These are phyloP conservation scores for Cataglyphis cursor DNA, from an alignment of 2,888 invertebrate genomes.

Conservation along the genomic window DNA sequence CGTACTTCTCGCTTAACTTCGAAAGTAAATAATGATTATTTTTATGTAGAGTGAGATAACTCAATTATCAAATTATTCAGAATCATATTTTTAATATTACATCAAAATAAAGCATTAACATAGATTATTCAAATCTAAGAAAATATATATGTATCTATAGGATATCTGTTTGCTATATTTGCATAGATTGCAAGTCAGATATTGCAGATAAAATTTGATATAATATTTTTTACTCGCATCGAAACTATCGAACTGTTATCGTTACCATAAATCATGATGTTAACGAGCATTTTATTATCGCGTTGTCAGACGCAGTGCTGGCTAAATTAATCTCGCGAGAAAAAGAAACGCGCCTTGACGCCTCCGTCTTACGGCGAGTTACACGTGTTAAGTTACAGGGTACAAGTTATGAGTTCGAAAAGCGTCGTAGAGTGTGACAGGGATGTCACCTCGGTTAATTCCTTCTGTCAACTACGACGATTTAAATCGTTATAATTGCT, in stretches of 20 bases:
- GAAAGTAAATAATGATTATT: neutral
- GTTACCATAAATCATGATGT: slow-evolving; percentile 30
- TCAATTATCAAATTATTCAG: neutral
- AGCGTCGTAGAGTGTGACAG: slow-evolving; percentile 74
- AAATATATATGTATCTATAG: neutral
- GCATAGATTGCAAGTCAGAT: neutral
- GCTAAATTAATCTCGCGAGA: slow-evolving; percentile 72
- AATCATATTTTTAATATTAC: neutral
- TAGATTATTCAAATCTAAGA: neutral
- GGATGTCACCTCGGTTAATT: slow-evolving; percentile 80
- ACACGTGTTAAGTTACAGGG: slow-evolving; percentile 78
- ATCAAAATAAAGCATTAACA: neutral
- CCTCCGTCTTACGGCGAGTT: slow-evolving; percentile 61
- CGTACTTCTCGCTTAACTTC: neutral
- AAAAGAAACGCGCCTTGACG: slow-evolving; percentile 46
- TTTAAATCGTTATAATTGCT: slow-evolving; percentile 42
- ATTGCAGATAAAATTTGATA: neutral
- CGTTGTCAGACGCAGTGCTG: slow-evolving; percentile 29
- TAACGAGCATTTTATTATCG: slow-evolving; percentile 64
- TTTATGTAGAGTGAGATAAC: neutral
- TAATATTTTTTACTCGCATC: neutral
- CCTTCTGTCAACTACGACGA: slow-evolving; percentile 78
- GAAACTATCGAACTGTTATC: slow-evolving; percentile 14
- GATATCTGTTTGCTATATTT: neutral
- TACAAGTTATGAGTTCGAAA: slow-evolving; percentile 74